Conservation (phyloP, 2,888 invertebrate genomes). For the Papilio elwesi region DNA sequence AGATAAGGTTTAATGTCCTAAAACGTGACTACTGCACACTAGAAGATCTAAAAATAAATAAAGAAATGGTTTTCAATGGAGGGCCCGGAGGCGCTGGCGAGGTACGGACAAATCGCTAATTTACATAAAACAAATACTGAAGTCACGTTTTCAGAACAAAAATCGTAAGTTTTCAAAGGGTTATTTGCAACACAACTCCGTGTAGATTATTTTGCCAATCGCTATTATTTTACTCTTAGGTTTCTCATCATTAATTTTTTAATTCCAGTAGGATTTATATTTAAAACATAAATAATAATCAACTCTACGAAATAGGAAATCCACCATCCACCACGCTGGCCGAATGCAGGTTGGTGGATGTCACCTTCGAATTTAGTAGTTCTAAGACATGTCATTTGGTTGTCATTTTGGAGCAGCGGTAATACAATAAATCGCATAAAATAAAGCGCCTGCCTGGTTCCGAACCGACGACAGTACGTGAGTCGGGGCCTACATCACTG, state of each 20-base stretch:
- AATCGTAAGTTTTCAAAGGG: constrained; percentile 67
- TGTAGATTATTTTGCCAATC: constrained; percentile 22
- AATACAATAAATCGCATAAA: too few relatives aligned
- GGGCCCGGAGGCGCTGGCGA: constrained; percentile 53
- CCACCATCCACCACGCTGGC: too few relatives aligned
- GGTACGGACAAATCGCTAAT: constrained; percentile 80
- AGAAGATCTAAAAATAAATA: constrained; percentile 48
- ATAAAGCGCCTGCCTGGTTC: too few relatives aligned
- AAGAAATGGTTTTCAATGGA: constrained; percentile 64
- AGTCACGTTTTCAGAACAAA: constrained; percentile 82
- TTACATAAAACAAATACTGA: constrained; percentile 84
- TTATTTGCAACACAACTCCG: constrained; percentile 34
- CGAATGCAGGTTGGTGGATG: too few relatives aligned
- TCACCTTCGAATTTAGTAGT: too few relatives aligned
- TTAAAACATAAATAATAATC: too few relatives aligned
- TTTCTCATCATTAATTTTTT: background rate
- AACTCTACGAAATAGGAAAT: too few relatives aligned
- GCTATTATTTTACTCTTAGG: background rate
- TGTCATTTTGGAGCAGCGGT: too few relatives aligned
- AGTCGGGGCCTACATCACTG: too few relatives aligned
- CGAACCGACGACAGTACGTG: too few relatives aligned
- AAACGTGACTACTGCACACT: constrained; percentile 27
- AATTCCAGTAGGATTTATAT: too few relatives aligned
- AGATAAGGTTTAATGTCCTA: constrained; percentile 32
- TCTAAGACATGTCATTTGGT: too few relatives aligned